These are phyloP conservation scores for Falco rusticolus DNA, from an alignment of 2,797 vertebrate genomes.

Conservation along the genomic window DNA sequence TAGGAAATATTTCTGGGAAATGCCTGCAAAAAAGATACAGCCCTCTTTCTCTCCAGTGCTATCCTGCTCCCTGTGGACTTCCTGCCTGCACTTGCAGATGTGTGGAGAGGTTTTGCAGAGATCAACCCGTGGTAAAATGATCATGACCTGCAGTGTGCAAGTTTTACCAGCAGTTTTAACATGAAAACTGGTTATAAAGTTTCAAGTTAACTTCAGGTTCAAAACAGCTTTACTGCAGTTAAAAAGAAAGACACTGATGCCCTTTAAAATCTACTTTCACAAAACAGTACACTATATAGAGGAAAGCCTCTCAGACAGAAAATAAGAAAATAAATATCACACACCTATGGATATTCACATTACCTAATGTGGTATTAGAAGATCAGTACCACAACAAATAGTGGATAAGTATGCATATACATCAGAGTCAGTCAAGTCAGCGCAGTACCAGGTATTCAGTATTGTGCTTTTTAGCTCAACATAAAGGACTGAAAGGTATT, in stretches of 20 bases:
- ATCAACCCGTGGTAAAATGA: neutral
- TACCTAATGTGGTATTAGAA: neutral
- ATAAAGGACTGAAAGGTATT: neutral
- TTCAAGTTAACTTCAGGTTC: neutral
- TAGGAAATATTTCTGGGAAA: neutral
- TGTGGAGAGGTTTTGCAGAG: neutral
- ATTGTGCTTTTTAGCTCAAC: neutral
- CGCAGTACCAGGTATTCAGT: neutral
- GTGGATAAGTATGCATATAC: neutral
- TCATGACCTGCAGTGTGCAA: neutral
- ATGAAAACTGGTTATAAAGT: neutral
- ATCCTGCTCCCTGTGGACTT: fast-evolving
- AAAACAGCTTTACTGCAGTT: neutral
- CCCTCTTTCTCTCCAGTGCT: neutral
- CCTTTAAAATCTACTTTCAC: neutral
- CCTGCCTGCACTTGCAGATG: neutral
- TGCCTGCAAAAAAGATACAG: neutral
- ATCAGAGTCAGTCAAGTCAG: neutral
- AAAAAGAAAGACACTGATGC: neutral
- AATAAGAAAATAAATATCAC: neutral
- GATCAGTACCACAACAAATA: neutral
- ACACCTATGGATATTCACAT: neutral
- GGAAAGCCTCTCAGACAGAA: neutral
- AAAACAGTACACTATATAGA: neutral
- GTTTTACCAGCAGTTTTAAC: neutral